Evolutionary conservation across 1,140 invertebrate species (phyloP), one percentile per base, ranked within the genome.

Genomic region (Antheraea pernyi): DNA sequence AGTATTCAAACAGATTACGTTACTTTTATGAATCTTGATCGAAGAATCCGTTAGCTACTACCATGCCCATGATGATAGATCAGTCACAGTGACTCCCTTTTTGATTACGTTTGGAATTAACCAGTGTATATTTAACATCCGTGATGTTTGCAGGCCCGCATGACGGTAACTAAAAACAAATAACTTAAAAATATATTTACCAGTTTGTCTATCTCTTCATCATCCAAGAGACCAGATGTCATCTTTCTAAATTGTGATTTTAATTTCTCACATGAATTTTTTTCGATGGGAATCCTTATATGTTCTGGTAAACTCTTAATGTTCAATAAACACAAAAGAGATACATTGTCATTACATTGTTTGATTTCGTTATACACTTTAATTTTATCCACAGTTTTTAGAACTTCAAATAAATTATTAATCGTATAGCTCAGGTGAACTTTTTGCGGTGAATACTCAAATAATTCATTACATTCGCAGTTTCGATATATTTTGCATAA

Each of bases 401-500:
- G 67, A 10, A 60, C 37, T 69, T 82, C 65, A 58, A 85, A 89
- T 61, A 91, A 39, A 39, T 69, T 70, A 7, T 48, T 58, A 58
- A 91, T 79, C 2, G 77, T 85, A 37, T 77, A 69, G 11, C 64
- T 70, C 7, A 91, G 42, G 68, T 89, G 72, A 2, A 84, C 58
- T 73, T 74, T 67, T 79, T 88, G 89, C 11, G 84, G 85, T 0
- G 84, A 85, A 9, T 68, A 59, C 6, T 63, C 0, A 53, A 88
- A 88, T 16, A 75, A 36, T 13, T 8, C n/a, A 8, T 77, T 62
- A 0, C 53, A 69, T 62, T 84, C 73, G 3, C 87, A 61, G 42
- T 79, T 82, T 69, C 85, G 75, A 53, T 90, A 84, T 7, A 80
- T 75, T 69, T 77, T 73, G 71, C 83, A 74, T 36, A 86, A 58